phyloP scores from a whole-genome alignment of 2,113 vertebrate genomes.

The Stictonetta naevosa region DNA sequence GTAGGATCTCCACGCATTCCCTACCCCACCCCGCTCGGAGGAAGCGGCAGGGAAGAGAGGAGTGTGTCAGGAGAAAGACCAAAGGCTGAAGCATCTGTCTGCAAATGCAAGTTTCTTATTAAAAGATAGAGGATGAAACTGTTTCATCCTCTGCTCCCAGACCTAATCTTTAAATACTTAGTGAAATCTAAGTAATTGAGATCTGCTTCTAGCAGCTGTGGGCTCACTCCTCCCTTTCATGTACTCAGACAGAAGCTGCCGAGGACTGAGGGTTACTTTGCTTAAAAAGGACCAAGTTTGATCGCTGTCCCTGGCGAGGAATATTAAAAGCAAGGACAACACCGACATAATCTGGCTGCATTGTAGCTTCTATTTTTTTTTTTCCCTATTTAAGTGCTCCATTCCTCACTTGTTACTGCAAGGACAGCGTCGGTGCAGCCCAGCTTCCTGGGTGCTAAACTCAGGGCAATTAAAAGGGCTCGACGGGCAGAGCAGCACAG shows the following conservation, averaged over 20 bases:
- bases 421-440: neutral
- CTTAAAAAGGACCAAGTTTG: slow-evolving; percentile 42
- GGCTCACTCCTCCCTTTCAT: slow-evolving; percentile 53
- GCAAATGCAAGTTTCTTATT: slow-evolving; percentile 59
- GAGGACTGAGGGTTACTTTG: slow-evolving; percentile 40
- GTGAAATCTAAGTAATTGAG: slow-evolving; percentile 50
- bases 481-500: neutral
- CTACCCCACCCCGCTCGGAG: neutral
- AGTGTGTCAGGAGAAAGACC: too few species aligned
- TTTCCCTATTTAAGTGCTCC: neutral
- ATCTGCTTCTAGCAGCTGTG: slow-evolving; percentile 48
- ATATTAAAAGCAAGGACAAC: slow-evolving; percentile 55
- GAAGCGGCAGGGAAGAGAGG: neutral
- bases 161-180: slow-evolving; percentile 65
- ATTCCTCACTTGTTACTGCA: neutral
- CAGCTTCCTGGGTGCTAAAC: neutral
- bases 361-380: neutral
- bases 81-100: too few species aligned
- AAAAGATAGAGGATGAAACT: slow-evolving; percentile 53
- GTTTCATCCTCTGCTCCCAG: neutral
- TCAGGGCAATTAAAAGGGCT: neutral
- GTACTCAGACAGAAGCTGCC: slow-evolving; percentile 28
- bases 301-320: slow-evolving; percentile 29
- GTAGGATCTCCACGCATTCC: neutral
- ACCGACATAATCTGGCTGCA: slow-evolving; percentile 45